Evolutionary conservation across 1,140 invertebrate species (phyloP), one percentile per base, ranked within the genome.

Genomic region (Dufourea novaeangliae): DNA sequence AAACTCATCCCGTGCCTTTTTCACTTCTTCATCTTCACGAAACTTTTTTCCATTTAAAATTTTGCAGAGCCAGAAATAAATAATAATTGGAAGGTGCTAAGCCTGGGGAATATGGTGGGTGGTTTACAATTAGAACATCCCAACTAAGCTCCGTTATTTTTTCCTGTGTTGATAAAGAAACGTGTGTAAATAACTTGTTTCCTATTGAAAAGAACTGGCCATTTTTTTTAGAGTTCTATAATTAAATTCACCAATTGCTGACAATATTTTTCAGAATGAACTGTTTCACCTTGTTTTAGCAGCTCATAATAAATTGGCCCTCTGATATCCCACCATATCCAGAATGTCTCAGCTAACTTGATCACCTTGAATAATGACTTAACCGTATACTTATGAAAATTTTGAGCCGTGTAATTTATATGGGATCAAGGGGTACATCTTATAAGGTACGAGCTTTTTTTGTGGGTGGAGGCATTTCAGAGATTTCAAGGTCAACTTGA

Each of bases 241-340:
- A 75, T 74, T 74, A 82, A 74, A 52, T 75, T 69, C 75, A 70
- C 70, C 67, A 79, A 17, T 76, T 82, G 80, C 29, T 74, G 69
- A 69, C 80, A 82, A 44, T 74, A 74, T 37, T 25, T 82, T 8
- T 72, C 70, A 57, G 57, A 52, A 62, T 62, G 52, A 1, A 76
- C 27, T 62, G 37, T 80, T 77, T 79, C 71, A 70, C 63, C 63
- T 29, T 64, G 63, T 79, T 74, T 72, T 14, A 79, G 57, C 2
- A 79, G 73, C 74, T 78, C 69, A 67, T 39, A 81, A 63, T 81
- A 56, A 69, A 81, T 73, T 73, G 69, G 62, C 62, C 74, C 69
- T 78, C 62, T 63, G 61, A 77, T 73, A 56, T 81, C 69, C 69
- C 46, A 72, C 73, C 73, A 80, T 71, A 80, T 75, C n/a, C n/a